Evolutionary conservation across 2,113 vertebrate species (phyloP), one percentile per base, ranked within the genome.

Genomic region (Crotalus tigris): DNA sequence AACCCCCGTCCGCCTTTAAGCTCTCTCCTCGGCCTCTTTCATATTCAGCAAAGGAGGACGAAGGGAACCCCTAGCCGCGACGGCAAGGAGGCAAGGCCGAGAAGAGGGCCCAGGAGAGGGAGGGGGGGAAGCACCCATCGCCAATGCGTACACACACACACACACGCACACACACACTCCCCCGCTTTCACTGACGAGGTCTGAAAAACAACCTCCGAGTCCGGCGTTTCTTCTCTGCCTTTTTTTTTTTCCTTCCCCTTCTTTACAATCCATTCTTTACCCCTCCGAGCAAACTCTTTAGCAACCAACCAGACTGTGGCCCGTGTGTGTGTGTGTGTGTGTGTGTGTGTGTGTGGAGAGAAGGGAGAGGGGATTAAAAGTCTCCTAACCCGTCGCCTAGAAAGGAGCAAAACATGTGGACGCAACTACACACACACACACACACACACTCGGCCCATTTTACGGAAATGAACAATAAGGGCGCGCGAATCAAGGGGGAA

Each of bases 1-100:
- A 49, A 94, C 91, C 4, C 29, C 90, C 89, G 88, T 58, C 92
- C 59, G 93, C 96, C 95, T 93, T 92, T n/a, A 33, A 91, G 94
- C 97, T 94, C 94, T 93, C 95, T 95, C 58, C 96, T 96, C 49
- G 23, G 64, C 97, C 96, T 95, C 93, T 92, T 97, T 95, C 95
- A 94, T 96, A 97, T 96, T 96, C 95, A 95, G 94, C 94, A 94
- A 46, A 88, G 46, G 46, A 94, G 91, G 88, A 55, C 58, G 8
- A 7, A 89, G 44, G 23, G 13, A n/a, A 69, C 29, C 15, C 64
- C n/a, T 87, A 89, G 90, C 85, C 46, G 33, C n/a, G 51, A 39
- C 11, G 55, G 44, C 39, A 23, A 13, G 81, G 44, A 81, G 44
- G 33, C 51, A 19, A 10, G 49, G 12, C 53, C 51, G 21, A 55